Evolutionary conservation across 2,888 invertebrate species (phyloP), one percentile per base, ranked within the genome.

Genomic region (Amiota minor): DNA sequence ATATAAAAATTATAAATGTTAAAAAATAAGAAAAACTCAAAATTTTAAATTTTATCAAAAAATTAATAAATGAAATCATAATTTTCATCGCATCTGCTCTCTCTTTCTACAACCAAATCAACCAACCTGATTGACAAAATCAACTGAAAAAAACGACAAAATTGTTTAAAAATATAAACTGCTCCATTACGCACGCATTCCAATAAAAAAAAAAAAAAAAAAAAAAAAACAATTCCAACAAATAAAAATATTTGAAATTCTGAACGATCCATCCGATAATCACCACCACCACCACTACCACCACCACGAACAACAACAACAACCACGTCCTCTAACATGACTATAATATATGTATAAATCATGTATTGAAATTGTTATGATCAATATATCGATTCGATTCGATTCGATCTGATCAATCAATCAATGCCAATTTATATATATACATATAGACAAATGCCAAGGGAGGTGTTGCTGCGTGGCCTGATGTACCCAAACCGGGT

Each of bases 401-500:
- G 23, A 23, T 23, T 23, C 23, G 23, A 23, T 56, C 56, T 11
- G 16, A 67, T 49, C 18, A 67, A 67, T 45, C 47, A 68, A 68
- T 73, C 71, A 70, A 61, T 73, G 47, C 64, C 72, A 62, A 72
- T 67, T 74, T 74, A 75, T 72, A 74, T 76, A 69, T 59, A 53
- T 74, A 72, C 61, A 20, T 49, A 47, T 73, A 90, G 89, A 89
- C 89, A 88, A 90, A 90, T 88, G 89, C 93, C 88, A 94, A 95
- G 90, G 53, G 94, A 90, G 94, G 94, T 90, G 94, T 94, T 91
- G 91, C 92, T 89, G 95, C 95, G 85, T 95, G 96, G 93, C 95
- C 95, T 87, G 96, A 96, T 91, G 94, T 95, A 86, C 95, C 95
- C 87, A 96, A 96, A 88, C 93, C 94, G 89, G 94, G 94, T 86